Conservation (phyloP, 2,113 vertebrate species). For the Campylomormyrus tamandua region DNA sequence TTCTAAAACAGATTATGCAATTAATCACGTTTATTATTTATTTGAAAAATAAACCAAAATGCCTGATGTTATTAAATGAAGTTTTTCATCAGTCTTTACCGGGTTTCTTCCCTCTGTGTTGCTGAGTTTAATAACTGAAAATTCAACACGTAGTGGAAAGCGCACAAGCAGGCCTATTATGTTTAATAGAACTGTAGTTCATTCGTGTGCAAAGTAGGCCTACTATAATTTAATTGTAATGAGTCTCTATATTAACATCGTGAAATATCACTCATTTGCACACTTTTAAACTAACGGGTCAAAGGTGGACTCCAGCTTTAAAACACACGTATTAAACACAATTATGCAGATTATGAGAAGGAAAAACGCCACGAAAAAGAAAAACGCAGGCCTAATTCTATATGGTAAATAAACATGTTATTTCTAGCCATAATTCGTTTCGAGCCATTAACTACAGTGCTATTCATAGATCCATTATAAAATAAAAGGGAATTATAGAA, state of each 20-base stretch:
- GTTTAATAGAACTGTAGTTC: background rate
- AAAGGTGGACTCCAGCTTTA: background rate
- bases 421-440: background rate
- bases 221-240: background rate
- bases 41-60: background rate
- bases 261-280: background rate
- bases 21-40: background rate
- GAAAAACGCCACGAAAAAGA: background rate
- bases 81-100: background rate
- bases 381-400: background rate
- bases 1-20: background rate
- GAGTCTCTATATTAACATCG: background rate
- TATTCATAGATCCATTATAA: background rate
- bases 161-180: background rate
- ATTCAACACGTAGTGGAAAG: background rate
- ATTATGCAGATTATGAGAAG: background rate
- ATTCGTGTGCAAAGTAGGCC: background rate
- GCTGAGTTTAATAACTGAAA: background rate
- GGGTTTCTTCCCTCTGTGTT: background rate
- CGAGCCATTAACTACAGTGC: background rate
- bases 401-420: background rate
- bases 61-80: background rate
- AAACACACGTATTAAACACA: background rate
- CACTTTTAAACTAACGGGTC: background rate
- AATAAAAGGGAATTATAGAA: background rate